Conservation (phyloP, 2,113 vertebrate genomes). For the Himantopus leucocephalus region DNA sequence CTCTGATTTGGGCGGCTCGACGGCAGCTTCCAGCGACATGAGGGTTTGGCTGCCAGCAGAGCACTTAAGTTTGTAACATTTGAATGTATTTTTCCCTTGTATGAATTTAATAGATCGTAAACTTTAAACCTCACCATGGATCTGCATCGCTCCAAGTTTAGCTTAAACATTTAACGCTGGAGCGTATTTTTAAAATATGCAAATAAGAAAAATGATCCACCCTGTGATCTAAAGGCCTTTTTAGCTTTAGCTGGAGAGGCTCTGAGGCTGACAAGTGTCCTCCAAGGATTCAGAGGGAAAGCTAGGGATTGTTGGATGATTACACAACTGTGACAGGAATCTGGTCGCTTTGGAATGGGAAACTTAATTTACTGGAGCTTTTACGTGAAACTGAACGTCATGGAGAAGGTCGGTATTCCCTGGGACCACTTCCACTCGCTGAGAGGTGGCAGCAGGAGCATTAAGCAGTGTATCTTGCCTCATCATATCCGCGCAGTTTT, state of each 20-base stretch:
- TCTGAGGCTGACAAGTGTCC: neutral
- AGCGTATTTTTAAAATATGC: neutral
- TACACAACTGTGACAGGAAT: neutral
- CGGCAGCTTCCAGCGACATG: neutral
- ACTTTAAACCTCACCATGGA: neutral
- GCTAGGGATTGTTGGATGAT: neutral
- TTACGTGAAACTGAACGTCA: accelerated
- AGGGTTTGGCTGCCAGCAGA: neutral
- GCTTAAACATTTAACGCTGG: neutral
- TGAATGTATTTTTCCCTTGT: neutral
- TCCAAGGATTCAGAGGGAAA: neutral
- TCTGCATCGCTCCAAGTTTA: neutral
- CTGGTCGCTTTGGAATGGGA: neutral
- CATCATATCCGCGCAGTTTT: neutral
- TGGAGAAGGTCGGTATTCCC: neutral
- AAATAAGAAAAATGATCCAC: neutral
- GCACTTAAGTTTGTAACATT: neutral
- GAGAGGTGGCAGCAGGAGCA: neutral
- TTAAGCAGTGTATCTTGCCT: neutral
- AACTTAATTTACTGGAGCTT: neutral
- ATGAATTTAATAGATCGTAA: constrained; percentile 7
- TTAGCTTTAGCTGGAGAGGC: neutral
- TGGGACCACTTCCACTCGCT: neutral
- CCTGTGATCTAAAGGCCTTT: neutral
- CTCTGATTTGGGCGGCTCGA: accelerated